phyloP scores from a whole-genome alignment of 1,140 invertebrate genomes.

The Helicoverpa zea region DNA sequence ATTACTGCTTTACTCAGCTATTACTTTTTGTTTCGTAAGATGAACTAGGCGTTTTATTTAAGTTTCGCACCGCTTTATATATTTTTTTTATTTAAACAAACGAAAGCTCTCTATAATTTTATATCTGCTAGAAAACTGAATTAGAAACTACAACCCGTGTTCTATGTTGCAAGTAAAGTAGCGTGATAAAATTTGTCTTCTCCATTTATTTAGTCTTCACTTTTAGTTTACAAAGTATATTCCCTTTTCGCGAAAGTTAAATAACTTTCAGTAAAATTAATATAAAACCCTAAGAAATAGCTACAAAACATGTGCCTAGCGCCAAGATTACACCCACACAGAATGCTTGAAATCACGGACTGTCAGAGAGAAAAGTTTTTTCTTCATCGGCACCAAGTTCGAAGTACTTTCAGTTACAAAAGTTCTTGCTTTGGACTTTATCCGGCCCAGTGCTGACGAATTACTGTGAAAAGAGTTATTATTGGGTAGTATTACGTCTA shows the following conservation, averaged over 20 bases:
- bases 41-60: no score
- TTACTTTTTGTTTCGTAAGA: no score
- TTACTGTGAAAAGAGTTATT: conserved; percentile 31
- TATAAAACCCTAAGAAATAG: neutral
- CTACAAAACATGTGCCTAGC: conserved; percentile 11
- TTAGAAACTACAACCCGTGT: no score
- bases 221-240: neutral
- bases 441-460: conserved; percentile 31
- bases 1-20: neutral
- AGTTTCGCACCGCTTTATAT: no score
- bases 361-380: conserved; percentile 38
- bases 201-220: neutral
- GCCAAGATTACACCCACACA: conserved; percentile 21
- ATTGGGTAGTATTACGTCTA: conserved; percentile 9
- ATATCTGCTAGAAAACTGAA: no score
- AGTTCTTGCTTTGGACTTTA: conserved; percentile 22
- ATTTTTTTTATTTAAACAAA: no score
- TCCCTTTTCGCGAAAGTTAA: conserved; percentile 6
- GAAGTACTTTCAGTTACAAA: conserved; percentile 38
- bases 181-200: neutral
- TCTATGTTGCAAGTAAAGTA: no score
- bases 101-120: no score
- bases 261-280: conserved; percentile 21
- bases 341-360: conserved; percentile 22
- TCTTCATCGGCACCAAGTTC: conserved; percentile 19